phyloP scores from a whole-genome alignment of 2,888 invertebrate species.

The Mesoligia furuncula region DNA sequence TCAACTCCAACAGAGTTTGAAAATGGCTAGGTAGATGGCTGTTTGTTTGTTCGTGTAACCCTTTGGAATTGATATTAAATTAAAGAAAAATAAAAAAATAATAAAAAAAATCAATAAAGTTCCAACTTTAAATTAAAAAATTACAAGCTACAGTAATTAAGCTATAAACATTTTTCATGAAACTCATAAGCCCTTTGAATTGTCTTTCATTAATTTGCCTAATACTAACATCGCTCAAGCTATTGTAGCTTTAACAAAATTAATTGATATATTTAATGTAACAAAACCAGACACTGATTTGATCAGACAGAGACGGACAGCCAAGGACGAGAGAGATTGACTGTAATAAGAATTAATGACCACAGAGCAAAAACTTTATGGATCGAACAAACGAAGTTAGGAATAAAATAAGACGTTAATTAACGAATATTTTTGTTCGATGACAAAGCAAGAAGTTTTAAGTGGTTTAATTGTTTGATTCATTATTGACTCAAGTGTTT shows the following conservation, averaged over 20 bases:
- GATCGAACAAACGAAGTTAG: conserved; percentile 44
- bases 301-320: conserved; percentile 56
- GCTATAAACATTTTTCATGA: not conserved
- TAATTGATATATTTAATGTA: conserved; percentile 67
- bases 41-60: too few species aligned
- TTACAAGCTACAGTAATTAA: not conserved
- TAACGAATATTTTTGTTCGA: conserved; percentile 47
- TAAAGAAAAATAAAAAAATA: too few species aligned
- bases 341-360: conserved; percentile 64
- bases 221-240: conserved; percentile 53
- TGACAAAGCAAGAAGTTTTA: conserved; percentile 35
- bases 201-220: conserved; percentile 46
- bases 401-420: conserved; percentile 43
- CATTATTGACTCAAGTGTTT: conserved; percentile 31
- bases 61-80: too few species aligned
- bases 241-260: conserved; percentile 61
- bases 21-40: too few species aligned
- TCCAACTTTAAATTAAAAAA: not conserved
- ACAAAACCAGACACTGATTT: conserved; percentile 59
- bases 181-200: conserved; percentile 18
- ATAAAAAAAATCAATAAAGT: too few species aligned
- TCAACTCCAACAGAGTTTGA: too few species aligned
- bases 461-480: conserved; percentile 41
- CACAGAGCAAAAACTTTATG: conserved; percentile 52
- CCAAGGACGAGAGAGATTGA: conserved; percentile 41